These are phyloP conservation scores for Sitta carolinensis DNA, from an alignment of 2,797 vertebrate genomes.

Conservation along the genomic window DNA sequence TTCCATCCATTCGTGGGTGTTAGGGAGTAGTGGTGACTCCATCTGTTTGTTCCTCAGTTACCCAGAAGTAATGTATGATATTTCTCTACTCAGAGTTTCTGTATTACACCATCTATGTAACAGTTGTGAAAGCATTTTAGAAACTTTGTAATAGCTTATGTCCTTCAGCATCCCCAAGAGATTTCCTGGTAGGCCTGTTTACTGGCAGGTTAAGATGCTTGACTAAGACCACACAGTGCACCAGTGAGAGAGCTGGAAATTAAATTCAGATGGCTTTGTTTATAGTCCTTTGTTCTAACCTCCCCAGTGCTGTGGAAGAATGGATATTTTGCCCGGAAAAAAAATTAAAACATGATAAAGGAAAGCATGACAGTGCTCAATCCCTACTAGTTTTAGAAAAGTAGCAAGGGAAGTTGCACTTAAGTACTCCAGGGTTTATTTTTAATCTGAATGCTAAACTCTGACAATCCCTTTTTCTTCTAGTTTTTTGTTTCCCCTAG, in stretches of 20 bases:
- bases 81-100: not conserved
- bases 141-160: not conserved
- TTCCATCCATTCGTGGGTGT: not conserved
- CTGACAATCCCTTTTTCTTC: slow-evolving; percentile 34
- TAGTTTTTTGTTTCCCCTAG: slow-evolving; percentile 93
- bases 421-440: not conserved
- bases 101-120: not conserved
- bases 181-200: not conserved
- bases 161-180: not conserved
- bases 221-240: not conserved
- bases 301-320: not conserved
- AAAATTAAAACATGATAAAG: not conserved
- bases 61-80: not conserved
- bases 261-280: not conserved
- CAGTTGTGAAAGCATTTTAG: not conserved
- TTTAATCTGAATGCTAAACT: not conserved
- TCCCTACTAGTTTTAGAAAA: not conserved
- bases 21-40: not conserved
- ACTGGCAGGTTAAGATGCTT: not conserved
- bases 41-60: not conserved
- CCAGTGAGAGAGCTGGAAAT: slow-evolving; percentile 8
- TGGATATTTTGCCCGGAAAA: not conserved
- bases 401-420: not conserved
- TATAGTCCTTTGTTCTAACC: slow-evolving; percentile 3
- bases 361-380: not conserved